Conservation (phyloP, 2,113 vertebrate species). For the Eretmochelys imbricata region DNA sequence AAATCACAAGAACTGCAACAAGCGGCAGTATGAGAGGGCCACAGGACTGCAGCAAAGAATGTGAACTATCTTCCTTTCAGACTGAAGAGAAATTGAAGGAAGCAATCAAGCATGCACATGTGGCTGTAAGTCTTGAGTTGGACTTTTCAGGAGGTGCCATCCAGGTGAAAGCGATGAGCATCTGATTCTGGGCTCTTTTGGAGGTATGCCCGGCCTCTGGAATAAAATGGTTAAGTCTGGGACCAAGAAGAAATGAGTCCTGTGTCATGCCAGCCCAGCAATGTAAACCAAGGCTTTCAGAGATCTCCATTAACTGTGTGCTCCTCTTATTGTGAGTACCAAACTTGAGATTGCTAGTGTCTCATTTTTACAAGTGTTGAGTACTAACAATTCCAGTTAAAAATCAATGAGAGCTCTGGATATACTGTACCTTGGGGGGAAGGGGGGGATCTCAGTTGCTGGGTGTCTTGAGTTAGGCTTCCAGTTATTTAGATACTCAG, state of each 20-base stretch:
- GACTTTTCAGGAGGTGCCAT: not conserved
- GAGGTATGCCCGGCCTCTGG: not conserved
- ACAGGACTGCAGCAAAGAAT: not conserved
- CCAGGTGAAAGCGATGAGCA: not conserved
- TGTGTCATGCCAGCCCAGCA: not conserved
- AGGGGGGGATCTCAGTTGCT: not conserved
- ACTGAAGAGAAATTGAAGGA: not conserved
- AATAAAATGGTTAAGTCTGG: not conserved
- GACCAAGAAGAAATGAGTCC: not conserved
- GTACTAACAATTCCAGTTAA: not conserved
- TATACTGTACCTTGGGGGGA: not conserved
- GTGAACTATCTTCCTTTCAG: not conserved
- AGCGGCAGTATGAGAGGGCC: not conserved
- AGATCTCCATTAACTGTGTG: not conserved
- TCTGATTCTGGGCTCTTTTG: not conserved
- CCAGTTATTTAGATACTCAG: not conserved
- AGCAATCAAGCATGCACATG: not conserved
- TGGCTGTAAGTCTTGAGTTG: not conserved
- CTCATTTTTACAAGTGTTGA: not conserved
- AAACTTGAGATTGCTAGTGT: not conserved
- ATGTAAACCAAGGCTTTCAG: not conserved
- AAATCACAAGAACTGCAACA: not conserved
- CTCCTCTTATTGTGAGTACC: not conserved
- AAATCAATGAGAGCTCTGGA: not conserved
- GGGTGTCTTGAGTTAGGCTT: not conserved